These are phyloP conservation scores for Syngnathoides biaculeatus DNA, from an alignment of 2,113 vertebrate species.

Conservation along the genomic window DNA sequence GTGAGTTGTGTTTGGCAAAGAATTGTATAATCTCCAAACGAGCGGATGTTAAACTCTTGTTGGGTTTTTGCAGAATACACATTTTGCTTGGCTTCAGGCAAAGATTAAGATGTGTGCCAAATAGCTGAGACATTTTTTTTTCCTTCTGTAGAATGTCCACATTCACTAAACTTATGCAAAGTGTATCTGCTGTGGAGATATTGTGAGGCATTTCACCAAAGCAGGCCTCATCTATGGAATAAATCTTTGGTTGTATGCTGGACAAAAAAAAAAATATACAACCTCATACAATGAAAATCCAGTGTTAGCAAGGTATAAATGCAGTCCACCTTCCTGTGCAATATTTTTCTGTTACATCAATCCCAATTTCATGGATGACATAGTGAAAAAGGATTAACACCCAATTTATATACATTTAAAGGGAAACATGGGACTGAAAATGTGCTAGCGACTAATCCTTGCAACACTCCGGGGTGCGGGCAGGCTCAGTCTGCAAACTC, in stretches of 20 bases:
- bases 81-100: neutral
- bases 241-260: neutral
- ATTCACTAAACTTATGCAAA: neutral
- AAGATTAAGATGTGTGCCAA: neutral
- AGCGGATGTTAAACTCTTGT: neutral
- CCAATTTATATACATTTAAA: conserved; percentile 71
- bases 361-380: conserved; percentile 69
- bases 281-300: conserved; percentile 18
- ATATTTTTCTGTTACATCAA: conserved; percentile 61
- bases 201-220: neutral
- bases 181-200: neutral
- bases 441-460: conserved; percentile 58
- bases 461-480: conserved; percentile 41
- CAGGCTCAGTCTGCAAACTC: conserved; percentile 46
- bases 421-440: conserved; percentile 59
- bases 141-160: neutral
- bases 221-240: neutral
- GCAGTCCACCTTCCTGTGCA: conserved; percentile 41
- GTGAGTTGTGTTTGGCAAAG: neutral
- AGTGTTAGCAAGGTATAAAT: conserved; percentile 26
- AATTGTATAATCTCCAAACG: conserved; percentile 1
- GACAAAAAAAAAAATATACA: neutral
- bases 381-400: conserved; percentile 66
- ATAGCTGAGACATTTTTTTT: neutral
- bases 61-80: conserved; percentile 6